Evolutionary conservation across 2,888 invertebrate genomes (phyloP).

Genomic region (Schizotus pectinicornis): DNA sequence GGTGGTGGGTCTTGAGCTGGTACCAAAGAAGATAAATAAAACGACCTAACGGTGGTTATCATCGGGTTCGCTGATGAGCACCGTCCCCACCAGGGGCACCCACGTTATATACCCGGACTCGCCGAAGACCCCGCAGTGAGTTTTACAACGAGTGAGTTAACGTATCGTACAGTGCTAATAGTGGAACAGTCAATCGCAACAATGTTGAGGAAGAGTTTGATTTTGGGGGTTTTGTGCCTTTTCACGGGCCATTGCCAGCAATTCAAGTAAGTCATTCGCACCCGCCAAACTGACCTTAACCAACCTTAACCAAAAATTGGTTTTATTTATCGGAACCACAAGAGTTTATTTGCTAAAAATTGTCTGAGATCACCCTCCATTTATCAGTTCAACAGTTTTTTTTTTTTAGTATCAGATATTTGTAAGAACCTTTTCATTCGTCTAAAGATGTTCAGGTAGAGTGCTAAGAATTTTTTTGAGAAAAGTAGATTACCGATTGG

Average conservation of each 20-base stretch:
- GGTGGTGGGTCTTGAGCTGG: conserved; percentile 16
- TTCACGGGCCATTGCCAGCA: conserved; percentile 6
- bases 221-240: conserved; percentile 12
- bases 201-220: conserved; percentile 17
- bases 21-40: conserved; percentile 36
- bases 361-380: too few species aligned
- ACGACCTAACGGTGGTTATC: conserved; percentile 47
- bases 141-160: conserved; percentile 9
- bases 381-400: too few species aligned
- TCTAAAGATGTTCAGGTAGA: too few species aligned
- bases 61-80: conserved; percentile 38
- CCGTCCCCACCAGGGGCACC: conserved; percentile 37
- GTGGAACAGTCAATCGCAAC: background rate
- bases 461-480: too few species aligned
- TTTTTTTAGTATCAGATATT: too few species aligned
- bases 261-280: conserved; percentile 18
- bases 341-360: too few species aligned
- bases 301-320: too few species aligned
- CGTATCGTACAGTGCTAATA: background rate
- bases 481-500: background rate
- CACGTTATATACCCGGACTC: conserved; percentile 40
- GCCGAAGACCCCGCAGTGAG: conserved; percentile 10
- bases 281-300: too few species aligned
- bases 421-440: too few species aligned
- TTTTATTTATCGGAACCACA: too few species aligned